These are phyloP conservation scores for Ptilorrhoa leucosticta DNA, from an alignment of 2,113 vertebrate species.

Conservation along the genomic window DNA sequence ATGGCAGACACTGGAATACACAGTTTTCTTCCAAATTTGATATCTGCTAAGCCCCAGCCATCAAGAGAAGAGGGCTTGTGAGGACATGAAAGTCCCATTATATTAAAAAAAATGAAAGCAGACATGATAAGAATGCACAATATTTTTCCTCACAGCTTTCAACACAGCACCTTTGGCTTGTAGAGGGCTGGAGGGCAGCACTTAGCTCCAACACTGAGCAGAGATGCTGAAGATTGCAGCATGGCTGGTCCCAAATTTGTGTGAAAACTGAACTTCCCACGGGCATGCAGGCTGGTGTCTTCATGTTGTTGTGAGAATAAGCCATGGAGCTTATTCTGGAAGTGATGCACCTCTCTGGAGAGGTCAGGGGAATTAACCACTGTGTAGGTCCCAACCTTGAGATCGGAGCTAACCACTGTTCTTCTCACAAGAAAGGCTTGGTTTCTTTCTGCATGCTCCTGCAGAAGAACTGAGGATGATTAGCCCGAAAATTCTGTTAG, in stretches of 20 bases:
- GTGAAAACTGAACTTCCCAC: neutral
- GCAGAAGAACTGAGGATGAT: neutral
- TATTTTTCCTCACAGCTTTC: neutral
- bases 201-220: neutral
- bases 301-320: neutral
- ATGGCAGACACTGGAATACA: neutral
- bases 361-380: neutral
- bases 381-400: neutral
- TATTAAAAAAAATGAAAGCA: neutral
- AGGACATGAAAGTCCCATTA: neutral
- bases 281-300: neutral
- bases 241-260: neutral
- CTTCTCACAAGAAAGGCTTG: neutral
- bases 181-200: neutral
- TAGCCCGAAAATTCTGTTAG: neutral
- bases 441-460: neutral
- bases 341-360: neutral
- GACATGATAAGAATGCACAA: neutral
- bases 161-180: fast-evolving
- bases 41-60: neutral
- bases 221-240: neutral
- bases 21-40: neutral
- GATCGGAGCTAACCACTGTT: neutral
- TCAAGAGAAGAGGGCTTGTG: neutral
- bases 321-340: neutral